A percentile compares a stretch with the other conserved stretches of the same genome.
Conservation (phyloP, 2,113 vertebrate genomes). For the Lamprologus lemairii region DNA sequence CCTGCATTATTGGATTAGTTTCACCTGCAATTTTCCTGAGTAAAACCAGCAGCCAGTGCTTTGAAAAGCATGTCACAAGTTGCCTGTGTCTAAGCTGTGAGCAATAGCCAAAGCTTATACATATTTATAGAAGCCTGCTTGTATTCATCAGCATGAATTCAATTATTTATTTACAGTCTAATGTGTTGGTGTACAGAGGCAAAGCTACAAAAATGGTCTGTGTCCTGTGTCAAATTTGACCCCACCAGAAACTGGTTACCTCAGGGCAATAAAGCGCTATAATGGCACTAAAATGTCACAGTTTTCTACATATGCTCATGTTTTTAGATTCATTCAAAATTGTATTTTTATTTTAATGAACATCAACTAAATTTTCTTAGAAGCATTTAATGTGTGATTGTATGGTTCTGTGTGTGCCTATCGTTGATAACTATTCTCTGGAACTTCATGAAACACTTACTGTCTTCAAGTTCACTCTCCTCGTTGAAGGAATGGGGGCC, state of each 20-base stretch:
- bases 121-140: neutral
- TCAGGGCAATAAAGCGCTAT: neutral
- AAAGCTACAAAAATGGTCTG: neutral
- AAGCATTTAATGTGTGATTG: neutral
- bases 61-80: neutral
- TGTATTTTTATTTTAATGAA: neutral
- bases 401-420: neutral
- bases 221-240: neutral
- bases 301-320: neutral
- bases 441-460: neutral
- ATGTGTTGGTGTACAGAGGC: neutral
- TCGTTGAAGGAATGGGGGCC: fast-evolving
- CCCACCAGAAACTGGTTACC: neutral
- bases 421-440: neutral
- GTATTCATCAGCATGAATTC: neutral
- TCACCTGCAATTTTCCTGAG: neutral
- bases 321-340: neutral
- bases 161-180: neutral
- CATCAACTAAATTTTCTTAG: neutral
- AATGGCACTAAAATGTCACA: fast-evolving
- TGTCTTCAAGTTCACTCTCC: neutral
- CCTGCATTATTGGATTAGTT: neutral
- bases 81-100: neutral
- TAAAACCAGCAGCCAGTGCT: neutral
- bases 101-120: neutral